These are phyloP conservation scores for Lepidostoma basale DNA, from an alignment of 1,140 invertebrate genomes.

Conservation along the genomic window DNA sequence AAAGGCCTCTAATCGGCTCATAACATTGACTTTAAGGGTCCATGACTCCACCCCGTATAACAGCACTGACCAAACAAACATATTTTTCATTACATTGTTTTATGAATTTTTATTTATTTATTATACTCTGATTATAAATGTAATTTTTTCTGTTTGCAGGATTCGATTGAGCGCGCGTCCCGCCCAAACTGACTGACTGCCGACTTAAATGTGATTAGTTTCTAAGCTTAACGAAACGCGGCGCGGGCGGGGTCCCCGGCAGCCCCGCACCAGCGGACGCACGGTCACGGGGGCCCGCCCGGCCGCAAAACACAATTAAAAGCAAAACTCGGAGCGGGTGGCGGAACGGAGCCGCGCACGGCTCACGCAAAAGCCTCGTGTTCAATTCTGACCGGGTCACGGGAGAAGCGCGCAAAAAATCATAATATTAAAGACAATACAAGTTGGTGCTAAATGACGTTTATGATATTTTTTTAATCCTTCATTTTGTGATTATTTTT, in stretches of 20 bases:
- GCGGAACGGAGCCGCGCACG: neutral
- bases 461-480: no score
- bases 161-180: conserved; percentile 19
- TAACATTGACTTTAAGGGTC: no score
- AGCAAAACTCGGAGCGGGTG: neutral
- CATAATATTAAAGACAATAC: no score
- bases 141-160: neutral
- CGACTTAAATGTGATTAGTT: conserved; percentile 28
- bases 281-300: no score
- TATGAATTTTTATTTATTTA: neutral
- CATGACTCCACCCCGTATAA: no score
- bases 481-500: no score
- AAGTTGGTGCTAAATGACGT: no score
- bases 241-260: no score
- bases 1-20: no score
- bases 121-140: neutral
- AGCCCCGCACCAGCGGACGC: no score
- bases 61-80: neutral
- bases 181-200: conserved; percentile 28
- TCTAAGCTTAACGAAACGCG: conserved; percentile 1
- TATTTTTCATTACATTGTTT: neutral
- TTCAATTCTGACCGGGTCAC: no score
- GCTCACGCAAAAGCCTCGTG: neutral
- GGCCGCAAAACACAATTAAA: neutral
- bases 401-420: no score